These are phyloP conservation scores for Oryctes rhinoceros DNA, from an alignment of 1,140 invertebrate species.

Conservation along the genomic window DNA sequence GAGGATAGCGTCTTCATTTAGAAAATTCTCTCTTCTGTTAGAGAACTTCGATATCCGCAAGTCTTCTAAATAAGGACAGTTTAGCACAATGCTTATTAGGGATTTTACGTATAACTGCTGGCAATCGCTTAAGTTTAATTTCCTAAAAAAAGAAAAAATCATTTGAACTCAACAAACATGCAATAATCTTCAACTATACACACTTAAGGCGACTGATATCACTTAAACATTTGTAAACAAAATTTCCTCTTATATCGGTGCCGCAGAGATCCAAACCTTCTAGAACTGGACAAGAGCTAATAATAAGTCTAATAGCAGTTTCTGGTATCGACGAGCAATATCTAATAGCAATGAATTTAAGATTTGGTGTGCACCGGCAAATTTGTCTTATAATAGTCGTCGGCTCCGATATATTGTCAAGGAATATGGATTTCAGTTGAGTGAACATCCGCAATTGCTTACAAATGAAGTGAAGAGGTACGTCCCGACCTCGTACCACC, in stretches of 20 bases:
- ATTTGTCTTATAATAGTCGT: slow-evolving; percentile 43
- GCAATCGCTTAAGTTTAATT: slow-evolving; percentile 44
- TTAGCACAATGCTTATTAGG: slow-evolving; percentile 41
- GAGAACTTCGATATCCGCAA: slow-evolving; percentile 39
- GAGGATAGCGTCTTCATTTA: slow-evolving; percentile 45
- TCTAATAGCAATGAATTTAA: slow-evolving; percentile 42
- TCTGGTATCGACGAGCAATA: slow-evolving; percentile 41
- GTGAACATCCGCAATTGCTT: slow-evolving; percentile 33
- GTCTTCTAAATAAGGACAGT: slow-evolving; percentile 44
- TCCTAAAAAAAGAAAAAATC: slow-evolving; percentile 31
- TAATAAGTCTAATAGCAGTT: slow-evolving; percentile 40
- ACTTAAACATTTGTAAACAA: slow-evolving; percentile 39
- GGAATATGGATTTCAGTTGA: slow-evolving; percentile 23
- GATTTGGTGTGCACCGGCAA: slow-evolving; percentile 32
- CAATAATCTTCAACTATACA: no score
- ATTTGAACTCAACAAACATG: neutral
- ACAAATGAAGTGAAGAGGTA: slow-evolving; percentile 43
- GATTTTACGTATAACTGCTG: slow-evolving; percentile 30
- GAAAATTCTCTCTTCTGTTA: slow-evolving; percentile 28
- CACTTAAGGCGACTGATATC: slow-evolving; percentile 41
- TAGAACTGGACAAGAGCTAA: slow-evolving; percentile 40
- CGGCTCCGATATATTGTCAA: slow-evolving; percentile 39
- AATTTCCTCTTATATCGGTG: slow-evolving; percentile 39
- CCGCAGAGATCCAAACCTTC: slow-evolving; percentile 44
- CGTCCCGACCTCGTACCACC: slow-evolving; percentile 26